Evolutionary conservation across 2,797 vertebrate species (phyloP).

Genomic region (Pelodytes ibericus): DNA sequence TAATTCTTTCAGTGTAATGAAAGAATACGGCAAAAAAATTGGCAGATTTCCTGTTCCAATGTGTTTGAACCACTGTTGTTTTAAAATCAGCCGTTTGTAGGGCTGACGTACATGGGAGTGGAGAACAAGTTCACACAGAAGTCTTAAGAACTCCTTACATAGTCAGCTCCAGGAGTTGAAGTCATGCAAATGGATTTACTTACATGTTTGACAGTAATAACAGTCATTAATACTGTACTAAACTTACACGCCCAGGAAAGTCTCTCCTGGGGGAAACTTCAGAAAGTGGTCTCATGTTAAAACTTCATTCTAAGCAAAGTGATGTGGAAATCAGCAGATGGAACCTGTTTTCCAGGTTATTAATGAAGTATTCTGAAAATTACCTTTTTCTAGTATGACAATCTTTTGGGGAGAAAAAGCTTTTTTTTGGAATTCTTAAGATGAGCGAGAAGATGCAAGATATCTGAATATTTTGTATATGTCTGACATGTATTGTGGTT

Average conservation of each 20-base stretch:
- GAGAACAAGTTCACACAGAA: neutral
- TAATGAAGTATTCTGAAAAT: neutral
- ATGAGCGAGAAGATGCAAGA: no score
- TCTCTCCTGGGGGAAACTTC: neutral
- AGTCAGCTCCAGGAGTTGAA: slow-evolving; percentile 35
- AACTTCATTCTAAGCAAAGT: neutral
- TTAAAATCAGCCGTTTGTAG: slow-evolving; percentile 38
- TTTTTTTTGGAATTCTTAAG: no score
- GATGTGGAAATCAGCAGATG: neutral
- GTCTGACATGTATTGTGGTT: no score
- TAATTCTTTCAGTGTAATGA: neutral
- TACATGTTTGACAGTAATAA: slow-evolving; percentile 16
- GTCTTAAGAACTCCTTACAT: slow-evolving; percentile 41
- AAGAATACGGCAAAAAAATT: neutral
- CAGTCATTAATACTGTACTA: neutral
- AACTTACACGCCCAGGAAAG: neutral
- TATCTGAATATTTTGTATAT: no score
- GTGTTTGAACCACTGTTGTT: neutral
- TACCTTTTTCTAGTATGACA: no score
- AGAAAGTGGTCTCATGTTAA: neutral
- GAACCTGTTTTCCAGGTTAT: neutral
- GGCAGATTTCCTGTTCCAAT: neutral
- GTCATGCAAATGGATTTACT: neutral
- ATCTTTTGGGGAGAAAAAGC: no score
- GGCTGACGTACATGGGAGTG: slow-evolving; percentile 25